phyloP scores from a whole-genome alignment of 2,888 invertebrate genomes.

The Cephus pygmeus region DNA sequence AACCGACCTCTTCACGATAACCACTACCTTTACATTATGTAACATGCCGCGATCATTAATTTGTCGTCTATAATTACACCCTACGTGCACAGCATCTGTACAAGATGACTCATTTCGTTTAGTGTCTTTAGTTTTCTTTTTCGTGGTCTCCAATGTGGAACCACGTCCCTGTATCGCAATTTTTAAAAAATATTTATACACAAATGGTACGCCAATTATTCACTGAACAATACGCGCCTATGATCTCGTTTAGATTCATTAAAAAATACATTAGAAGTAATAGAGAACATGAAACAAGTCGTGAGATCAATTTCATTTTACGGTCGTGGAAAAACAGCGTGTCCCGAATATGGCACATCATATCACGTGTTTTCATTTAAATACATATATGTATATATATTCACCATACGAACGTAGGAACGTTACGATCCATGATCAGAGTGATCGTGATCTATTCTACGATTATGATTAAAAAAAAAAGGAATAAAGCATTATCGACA shows the following conservation, averaged over 20 bases:
- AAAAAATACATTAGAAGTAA: not conserved
- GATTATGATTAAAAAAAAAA: not conserved
- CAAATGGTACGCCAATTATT: constrained; percentile 13
- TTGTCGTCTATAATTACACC: not conserved
- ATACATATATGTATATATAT: not conserved
- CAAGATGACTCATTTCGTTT: constrained; percentile 5
- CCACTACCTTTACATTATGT: not conserved
- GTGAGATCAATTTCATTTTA: not conserved
- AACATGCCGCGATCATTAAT: not conserved
- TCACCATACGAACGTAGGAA: not conserved
- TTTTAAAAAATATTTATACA: constrained; percentile 19
- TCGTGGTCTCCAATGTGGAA: constrained; percentile 21
- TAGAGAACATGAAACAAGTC: not conserved
- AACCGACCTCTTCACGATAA: not conserved
- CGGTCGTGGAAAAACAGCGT: not conserved
- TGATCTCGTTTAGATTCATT: not conserved
- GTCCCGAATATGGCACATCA: constrained; percentile 27
- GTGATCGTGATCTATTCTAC: not conserved
- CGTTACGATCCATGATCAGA: not conserved
- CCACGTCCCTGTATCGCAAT: constrained; percentile 30
- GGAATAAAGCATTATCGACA: not conserved
- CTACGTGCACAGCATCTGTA: constrained; percentile 2
- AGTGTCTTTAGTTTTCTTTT: constrained; percentile 13
- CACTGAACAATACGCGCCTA: constrained; percentile 5
- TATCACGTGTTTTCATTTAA: constrained; percentile 15